Base-by-base conservation (phyloP, 2,888 invertebrate genomes). In the Tipula lateralis region DNA sequence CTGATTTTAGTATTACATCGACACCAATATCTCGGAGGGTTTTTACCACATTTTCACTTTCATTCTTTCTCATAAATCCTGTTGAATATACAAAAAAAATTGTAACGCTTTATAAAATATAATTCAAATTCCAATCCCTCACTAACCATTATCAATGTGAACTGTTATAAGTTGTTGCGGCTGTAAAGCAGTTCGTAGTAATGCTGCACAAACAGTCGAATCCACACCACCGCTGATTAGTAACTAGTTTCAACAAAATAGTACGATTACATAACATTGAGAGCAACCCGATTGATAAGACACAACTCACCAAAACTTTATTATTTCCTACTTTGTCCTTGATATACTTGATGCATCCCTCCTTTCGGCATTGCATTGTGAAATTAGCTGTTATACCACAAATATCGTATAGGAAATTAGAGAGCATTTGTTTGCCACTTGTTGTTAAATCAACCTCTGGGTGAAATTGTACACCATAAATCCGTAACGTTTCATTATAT, bases 401-500 rank as follows among this genome's bases (percentile, higher is more conserved):
- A 87, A 99, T 94, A 88, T 97, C 97, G 90, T 95, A 97, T 87
- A 99, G 92, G 91, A 99, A 99, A 91, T 99, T 99, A 86, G 95
- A 94, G 88, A 99, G 91, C 94, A 99, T 99, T 88, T 93, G 92
- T 90, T 94, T 94, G 86, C 99, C 99, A 89, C 97, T 95, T 13
- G 94, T 93, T 0, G 99, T 98, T 88, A 99, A 93, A 90, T 99
- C 99, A 87, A 99, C 96, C 92, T 99, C 99, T 0, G 99, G 99
- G 91, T 99, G 99, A 91, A 99, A 99, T 91, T 99, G 99, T 86
- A 99, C 96, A 32, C 99, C 99, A 89, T 97, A 99, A 85, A 98
- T 92, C 84, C 95, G 93, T 90, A 95, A 92, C 89, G 96, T 95
- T 88, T 98, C 98, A 91, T 97, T 96, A 88, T 96, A 95, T 88